Evolutionary conservation across 2,797 vertebrate species (phyloP), one percentile per base, ranked within the genome.

Genomic region (Echeneis naucrates): DNA sequence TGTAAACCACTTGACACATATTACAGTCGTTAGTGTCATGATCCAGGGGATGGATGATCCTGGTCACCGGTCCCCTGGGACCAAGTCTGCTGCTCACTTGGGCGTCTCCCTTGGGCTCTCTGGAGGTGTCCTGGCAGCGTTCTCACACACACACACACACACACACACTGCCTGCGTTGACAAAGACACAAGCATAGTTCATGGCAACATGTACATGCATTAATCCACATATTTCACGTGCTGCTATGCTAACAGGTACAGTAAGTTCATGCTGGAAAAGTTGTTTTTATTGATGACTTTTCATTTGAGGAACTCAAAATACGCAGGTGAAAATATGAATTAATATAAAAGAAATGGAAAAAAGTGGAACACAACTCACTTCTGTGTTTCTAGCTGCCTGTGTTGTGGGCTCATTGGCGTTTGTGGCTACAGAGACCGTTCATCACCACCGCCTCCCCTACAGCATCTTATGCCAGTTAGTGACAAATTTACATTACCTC

Each of bases 11-110:
- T 86, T 81, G 72, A 78, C 75, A 88, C 72, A 80, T 80, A 83
- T 80, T 77, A 77, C 54, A 77, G 85, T 79, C 80, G 82, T 87
- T 83, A 88, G 79, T 85, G 80, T 90, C 87, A 84, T 60, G 79
- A 72, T 85, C 14, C 30, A 63, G 48, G 26, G 53, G 61, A 71
- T 70, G 69, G 75, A 81, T 75, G 80, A 72, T 81, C 52, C 52
- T 40, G 53, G 77, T 70, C 65, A 71, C 2, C 51, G 5, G 9
- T 63, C 65, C 60, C 67, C 17, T 2, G 62, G 52, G 37, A n/a
- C 57, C 10, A 51, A 47, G 66, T 12, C 47, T 16, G 38, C 30
- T 26, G 42, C 73, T 69, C 9, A 5, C 55, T 55, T 13, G 45
- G 62, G 37, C 24, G 33, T 27, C 61, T 52, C 70, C 45, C 48